Conservation (phyloP, 2,797 vertebrate genomes). For the Macrochelys suwanniensis region DNA sequence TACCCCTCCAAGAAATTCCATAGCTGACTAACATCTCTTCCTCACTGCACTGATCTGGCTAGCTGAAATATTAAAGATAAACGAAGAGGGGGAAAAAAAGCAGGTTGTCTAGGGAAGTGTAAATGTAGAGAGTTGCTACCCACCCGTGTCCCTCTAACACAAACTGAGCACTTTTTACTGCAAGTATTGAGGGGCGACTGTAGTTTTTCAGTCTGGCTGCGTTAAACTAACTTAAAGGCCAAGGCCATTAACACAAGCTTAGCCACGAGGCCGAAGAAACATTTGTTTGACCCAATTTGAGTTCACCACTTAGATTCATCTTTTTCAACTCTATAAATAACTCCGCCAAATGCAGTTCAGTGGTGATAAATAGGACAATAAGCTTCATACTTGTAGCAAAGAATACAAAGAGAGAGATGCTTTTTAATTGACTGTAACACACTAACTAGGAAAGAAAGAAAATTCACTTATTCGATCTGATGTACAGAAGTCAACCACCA, state of each 20-base stretch:
- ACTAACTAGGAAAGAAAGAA: neutral
- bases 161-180: neutral
- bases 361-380: constrained; percentile 71
- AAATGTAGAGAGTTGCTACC: neutral
- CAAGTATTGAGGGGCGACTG: neutral
- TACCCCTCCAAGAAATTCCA: neutral
- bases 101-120: neutral
- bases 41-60: neutral
- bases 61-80: neutral
- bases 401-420: constrained; percentile 14
- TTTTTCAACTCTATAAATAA: constrained; percentile 62
- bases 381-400: neutral
- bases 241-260: neutral
- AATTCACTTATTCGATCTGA: neutral
- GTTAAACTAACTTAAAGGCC: neutral
- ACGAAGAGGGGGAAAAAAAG: neutral
- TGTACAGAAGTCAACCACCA: neutral
- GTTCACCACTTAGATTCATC: constrained; percentile 65
- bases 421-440: constrained; percentile 18
- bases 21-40: neutral
- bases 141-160: neutral
- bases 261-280: constrained; percentile 30
- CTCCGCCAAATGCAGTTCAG: constrained; percentile 45
- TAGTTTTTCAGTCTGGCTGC: neutral
- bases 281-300: constrained; percentile 62